Evolutionary conservation across 37 sponge, comb jelly and placozoan species (phyloP).

Genomic region (Geodia barretti): DNA sequence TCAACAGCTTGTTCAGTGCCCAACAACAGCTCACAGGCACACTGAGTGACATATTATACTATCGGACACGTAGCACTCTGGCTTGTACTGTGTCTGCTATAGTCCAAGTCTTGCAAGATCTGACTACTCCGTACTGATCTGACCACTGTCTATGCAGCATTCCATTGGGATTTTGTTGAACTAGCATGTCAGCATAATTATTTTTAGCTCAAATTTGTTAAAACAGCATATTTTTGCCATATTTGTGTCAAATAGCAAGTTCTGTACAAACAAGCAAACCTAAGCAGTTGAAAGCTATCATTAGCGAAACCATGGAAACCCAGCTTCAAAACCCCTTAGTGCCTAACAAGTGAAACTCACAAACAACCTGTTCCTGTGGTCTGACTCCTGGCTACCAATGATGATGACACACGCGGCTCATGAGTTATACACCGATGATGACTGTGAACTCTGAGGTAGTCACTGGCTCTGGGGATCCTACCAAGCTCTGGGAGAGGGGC

Average conservation of each 20-base stretch:
- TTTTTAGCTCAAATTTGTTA: too few species aligned
- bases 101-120: background rate
- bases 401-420: too few species aligned
- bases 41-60: background rate
- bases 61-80: background rate
- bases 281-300: too few species aligned
- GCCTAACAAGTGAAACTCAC: background rate
- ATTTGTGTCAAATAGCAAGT: background rate
- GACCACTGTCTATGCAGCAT: background rate
- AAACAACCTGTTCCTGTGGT: background rate
- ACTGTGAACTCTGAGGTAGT: background rate
- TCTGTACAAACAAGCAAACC: background rate
- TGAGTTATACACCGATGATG: too few species aligned
- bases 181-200: background rate
- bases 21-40: background rate
- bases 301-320: too few species aligned
- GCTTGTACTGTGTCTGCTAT: background rate
- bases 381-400: background rate
- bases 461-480: background rate
- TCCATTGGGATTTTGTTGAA: background rate
- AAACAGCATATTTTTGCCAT: too few species aligned
- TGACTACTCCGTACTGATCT: background rate
- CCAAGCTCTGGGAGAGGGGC: too few species aligned
- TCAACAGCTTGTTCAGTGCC: background rate
- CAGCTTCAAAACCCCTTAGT: background rate